Percentiles rank a stretch among this genome's conserved stretches.
Evolutionary conservation across 1,140 invertebrate genomes (phyloP).

Genomic region (Eurosta solidaginis): DNA sequence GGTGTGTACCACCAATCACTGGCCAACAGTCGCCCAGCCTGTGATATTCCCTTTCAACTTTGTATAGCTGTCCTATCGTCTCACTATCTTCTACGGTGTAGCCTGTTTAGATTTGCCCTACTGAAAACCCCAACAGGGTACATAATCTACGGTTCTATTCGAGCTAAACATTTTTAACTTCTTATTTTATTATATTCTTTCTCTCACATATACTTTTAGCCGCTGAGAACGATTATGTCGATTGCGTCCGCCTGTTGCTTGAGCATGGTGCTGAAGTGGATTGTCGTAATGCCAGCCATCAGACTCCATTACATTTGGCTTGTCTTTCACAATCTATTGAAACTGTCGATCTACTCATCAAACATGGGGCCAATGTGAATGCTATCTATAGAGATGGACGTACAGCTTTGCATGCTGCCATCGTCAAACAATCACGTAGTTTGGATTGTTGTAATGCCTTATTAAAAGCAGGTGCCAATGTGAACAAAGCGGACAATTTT

Average conservation of each 20-base stretch:
- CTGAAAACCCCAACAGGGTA: too few species aligned
- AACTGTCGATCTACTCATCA: slow-evolving; percentile 71
- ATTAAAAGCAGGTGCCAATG: slow-evolving; percentile 71
- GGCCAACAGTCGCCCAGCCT: too few species aligned
- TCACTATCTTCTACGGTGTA: too few species aligned
- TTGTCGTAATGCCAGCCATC: slow-evolving; percentile 71
- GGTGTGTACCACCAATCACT: too few species aligned
- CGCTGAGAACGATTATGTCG: slow-evolving; percentile 77
- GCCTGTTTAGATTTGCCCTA: too few species aligned
- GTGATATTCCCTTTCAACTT: too few species aligned
- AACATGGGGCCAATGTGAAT: slow-evolving; percentile 67
- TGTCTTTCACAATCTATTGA: slow-evolving; percentile 75
- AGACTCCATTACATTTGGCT: slow-evolving; percentile 79
- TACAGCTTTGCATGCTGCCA: slow-evolving; percentile 78
- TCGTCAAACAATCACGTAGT: slow-evolving; percentile 74
- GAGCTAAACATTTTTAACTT: background rate
- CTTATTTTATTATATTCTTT: background rate
- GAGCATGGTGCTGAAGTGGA: slow-evolving; percentile 72
- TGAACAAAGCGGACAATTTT: slow-evolving; percentile 77
- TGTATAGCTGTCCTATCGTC: too few species aligned
- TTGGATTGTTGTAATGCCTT: slow-evolving; percentile 72
- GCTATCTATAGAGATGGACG: slow-evolving; percentile 71
- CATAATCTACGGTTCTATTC: background rate
- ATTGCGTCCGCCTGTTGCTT: slow-evolving; percentile 73
- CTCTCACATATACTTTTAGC: slow-evolving; percentile 50